Evolutionary conservation across 2,797 vertebrate species (phyloP).

Genomic region (Gobio occitaniae): DNA sequence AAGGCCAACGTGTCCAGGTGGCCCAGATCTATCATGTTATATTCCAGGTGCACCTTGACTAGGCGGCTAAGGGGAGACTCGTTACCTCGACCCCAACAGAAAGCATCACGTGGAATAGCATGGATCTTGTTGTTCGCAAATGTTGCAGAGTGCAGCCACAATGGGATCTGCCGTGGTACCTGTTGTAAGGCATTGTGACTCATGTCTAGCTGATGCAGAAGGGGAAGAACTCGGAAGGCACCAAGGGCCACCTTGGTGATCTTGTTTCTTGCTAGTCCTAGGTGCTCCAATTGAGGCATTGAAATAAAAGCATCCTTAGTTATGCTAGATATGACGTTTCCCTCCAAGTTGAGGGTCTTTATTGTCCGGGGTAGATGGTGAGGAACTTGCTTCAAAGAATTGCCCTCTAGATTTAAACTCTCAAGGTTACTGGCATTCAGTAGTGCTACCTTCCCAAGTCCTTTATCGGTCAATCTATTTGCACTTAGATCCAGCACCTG

Average conservation of each 20-base stretch:
- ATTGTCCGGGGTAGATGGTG: conserved; percentile 69
- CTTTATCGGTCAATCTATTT: conserved; percentile 76
- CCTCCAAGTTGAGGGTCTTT: conserved; percentile 76
- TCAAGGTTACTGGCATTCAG: conserved; percentile 73
- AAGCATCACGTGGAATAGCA: conserved; percentile 68
- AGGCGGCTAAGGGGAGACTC: conserved; percentile 64
- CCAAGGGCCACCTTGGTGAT: conserved; percentile 68
- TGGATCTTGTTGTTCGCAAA: conserved; percentile 72
- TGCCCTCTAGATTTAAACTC: conserved; percentile 78
- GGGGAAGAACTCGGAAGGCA: conserved; percentile 63
- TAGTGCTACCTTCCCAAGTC: conserved; percentile 70
- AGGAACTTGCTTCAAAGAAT: conserved; percentile 73
- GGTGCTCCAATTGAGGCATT: conserved; percentile 72
- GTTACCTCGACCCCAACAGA: conserved; percentile 64
- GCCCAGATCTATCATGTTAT: conserved; percentile 73
- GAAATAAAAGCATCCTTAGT: conserved; percentile 68
- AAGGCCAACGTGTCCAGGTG: conserved; percentile 67
- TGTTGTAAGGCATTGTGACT: conserved; percentile 68
- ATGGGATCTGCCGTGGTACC: conserved; percentile 73
- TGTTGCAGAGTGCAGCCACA: conserved; percentile 62
- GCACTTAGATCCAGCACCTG: conserved; percentile 75
- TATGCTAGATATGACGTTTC: conserved; percentile 72
- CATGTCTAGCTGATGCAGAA: conserved; percentile 73
- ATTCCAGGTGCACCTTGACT: conserved; percentile 69
- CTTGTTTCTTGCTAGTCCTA: conserved; percentile 74